phyloP scores from a whole-genome alignment of 2,888 invertebrate genomes.

The Tipula vernalis region DNA sequence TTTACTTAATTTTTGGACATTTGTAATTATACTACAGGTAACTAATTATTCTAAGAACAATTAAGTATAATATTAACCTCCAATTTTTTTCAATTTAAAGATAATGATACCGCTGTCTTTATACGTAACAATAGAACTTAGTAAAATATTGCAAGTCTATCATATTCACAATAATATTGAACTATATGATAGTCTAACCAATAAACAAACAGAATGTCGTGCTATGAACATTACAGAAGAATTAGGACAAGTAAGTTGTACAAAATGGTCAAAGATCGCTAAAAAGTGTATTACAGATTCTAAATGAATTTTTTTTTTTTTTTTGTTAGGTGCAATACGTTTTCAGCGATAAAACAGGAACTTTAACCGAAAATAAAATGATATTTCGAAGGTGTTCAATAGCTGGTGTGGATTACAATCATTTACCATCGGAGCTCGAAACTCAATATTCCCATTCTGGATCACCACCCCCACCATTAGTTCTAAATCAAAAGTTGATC shows the following conservation, averaged over 20 bases:
- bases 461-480: slow-evolving; percentile 37
- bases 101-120: slow-evolving; percentile 94
- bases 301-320: not conserved
- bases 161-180: slow-evolving; percentile 86
- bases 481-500: slow-evolving; percentile 39
- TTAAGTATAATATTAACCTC: not conserved
- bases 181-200: slow-evolving; percentile 71
- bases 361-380: slow-evolving; percentile 96
- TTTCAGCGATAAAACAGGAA: slow-evolving; percentile 97
- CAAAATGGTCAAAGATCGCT: slow-evolving; percentile 12
- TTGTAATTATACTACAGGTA: slow-evolving; percentile 87
- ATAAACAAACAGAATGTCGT: slow-evolving; percentile 76
- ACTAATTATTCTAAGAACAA: slow-evolving; percentile 15
- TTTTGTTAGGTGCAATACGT: slow-evolving; percentile 57
- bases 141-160: slow-evolving; percentile 89
- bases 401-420: slow-evolving; percentile 80
- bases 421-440: slow-evolving; percentile 59
- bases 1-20: slow-evolving; percentile 86
- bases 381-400: slow-evolving; percentile 85
- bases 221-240: slow-evolving; percentile 96
- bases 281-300: not conserved
- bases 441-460: slow-evolving; percentile 38
- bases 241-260: slow-evolving; percentile 63
- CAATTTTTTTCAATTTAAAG: slow-evolving; percentile 30
- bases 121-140: slow-evolving; percentile 93